phyloP scores from a whole-genome alignment of 1,140 invertebrate species.

The Phortica variegata region DNA sequence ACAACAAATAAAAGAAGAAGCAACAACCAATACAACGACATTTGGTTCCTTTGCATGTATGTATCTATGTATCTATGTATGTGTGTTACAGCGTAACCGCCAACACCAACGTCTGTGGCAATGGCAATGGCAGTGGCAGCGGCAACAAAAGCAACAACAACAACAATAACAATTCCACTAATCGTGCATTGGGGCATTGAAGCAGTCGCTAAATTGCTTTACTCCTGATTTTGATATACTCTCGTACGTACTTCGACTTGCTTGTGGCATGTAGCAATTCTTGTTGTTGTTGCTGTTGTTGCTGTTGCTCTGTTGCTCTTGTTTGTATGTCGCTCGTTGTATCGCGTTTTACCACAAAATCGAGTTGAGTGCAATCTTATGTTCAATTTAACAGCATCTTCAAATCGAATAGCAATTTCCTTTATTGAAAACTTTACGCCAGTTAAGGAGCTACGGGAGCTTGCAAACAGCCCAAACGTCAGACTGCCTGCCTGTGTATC shows the following conservation, averaged over 20 bases:
- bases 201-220: no score
- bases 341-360: no score
- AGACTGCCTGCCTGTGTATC: not conserved
- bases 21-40: no score
- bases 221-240: no score
- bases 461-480: no score
- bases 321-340: not conserved
- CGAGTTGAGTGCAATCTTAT: conserved; percentile 23
- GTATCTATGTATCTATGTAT: no score
- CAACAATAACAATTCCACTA: not conserved
- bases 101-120: not conserved
- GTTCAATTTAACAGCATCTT: conserved; percentile 22
- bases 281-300: not conserved
- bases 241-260: no score
- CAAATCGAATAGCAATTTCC: conserved; percentile 22
- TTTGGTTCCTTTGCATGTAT: no score
- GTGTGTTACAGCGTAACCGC: not conserved
- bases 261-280: no score
- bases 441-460: no score
- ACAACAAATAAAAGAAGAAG: no score
- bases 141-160: not conserved
- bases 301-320: not conserved
- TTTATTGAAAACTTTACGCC: conserved; percentile 17
- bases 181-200: no score
- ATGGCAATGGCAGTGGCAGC: not conserved